These are phyloP conservation scores for Caenorhabditis sp. DNA, from an alignment of 2,888 invertebrate genomes.

Conservation along the genomic window DNA sequence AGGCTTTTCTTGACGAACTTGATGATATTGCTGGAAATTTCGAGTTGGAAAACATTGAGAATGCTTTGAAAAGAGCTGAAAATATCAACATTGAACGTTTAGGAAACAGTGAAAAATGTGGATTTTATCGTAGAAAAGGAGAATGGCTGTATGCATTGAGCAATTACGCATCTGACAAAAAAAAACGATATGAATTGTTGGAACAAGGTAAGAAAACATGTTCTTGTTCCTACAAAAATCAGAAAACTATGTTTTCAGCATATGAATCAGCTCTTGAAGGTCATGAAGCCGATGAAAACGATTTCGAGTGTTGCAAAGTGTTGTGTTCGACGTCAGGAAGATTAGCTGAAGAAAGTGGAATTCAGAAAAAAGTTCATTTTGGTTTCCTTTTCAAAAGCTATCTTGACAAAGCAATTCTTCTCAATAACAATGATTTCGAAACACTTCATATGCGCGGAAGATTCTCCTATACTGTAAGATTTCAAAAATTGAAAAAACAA, in stretches of 20 bases:
- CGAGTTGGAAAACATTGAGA: slow-evolving; percentile 1
- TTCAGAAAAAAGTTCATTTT: slow-evolving; percentile 38
- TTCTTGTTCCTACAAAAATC: too few species aligned
- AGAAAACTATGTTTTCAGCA: too few species aligned
- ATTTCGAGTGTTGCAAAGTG: slow-evolving; percentile 27
- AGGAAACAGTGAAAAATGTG: slow-evolving; percentile 8
- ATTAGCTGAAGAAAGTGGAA: slow-evolving; percentile 44
- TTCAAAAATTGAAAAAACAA: too few species aligned
- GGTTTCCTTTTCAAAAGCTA: slow-evolving; percentile 47
- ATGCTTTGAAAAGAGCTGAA: slow-evolving; percentile 11
- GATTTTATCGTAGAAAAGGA: slow-evolving; percentile 23
- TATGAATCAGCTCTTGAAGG: slow-evolving; percentile 24
- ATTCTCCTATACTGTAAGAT: slow-evolving; percentile 41
- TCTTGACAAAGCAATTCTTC: slow-evolving; percentile 36
- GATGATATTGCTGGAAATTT: slow-evolving; percentile 9
- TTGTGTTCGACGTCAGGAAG: slow-evolving; percentile 43
- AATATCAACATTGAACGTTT: slow-evolving; percentile 7
- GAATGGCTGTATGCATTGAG: slow-evolving; percentile 36
- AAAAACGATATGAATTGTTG: slow-evolving; percentile 18
- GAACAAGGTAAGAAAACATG: slow-evolving; percentile 26
- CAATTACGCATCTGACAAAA: slow-evolving; percentile 21
- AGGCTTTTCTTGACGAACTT: slow-evolving; percentile 12
- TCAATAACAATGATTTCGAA: slow-evolving; percentile 36
- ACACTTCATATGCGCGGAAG: slow-evolving; percentile 49
- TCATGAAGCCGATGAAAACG: slow-evolving; percentile 12